A percentile compares a stretch with the other conserved stretches of the same genome.
phyloP scores from a whole-genome alignment of 2,888 invertebrate genomes.

The Sminthurinus aureus region DNA sequence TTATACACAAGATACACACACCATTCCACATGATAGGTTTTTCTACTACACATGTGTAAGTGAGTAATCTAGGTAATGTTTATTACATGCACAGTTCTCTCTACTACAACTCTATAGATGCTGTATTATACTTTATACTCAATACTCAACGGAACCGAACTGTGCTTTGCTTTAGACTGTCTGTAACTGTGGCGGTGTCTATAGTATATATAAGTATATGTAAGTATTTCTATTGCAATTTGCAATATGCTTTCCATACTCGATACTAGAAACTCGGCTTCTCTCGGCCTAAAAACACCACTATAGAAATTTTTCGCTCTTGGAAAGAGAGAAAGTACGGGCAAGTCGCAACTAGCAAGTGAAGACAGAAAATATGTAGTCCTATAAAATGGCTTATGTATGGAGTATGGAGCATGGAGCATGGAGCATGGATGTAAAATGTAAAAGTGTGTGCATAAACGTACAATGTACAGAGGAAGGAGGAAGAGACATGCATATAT shows the following conservation, averaged over 20 bases:
- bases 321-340: not conserved
- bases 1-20: not conserved
- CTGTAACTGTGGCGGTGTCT: not conserved
- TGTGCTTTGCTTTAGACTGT: no score
- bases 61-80: conserved; percentile 23
- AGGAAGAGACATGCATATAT: not conserved
- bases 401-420: no score
- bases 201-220: not conserved
- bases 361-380: no score
- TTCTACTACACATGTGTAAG: conserved; percentile 20
- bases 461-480: no score
- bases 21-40: conserved; percentile 5
- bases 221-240: conserved; percentile 19
- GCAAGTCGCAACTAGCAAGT: not conserved
- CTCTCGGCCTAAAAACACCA: not conserved
- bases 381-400: not conserved
- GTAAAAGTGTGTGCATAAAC: no score
- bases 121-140: no score
- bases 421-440: no score
- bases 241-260: conserved; percentile 15
- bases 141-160: no score
- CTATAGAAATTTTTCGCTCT: not conserved
- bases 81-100: not conserved
- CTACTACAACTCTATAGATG: not conserved
- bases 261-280: conserved; percentile 21